These are phyloP conservation scores for Drosophila tanythrix DNA, from an alignment of 2,888 invertebrate species.

Conservation along the genomic window DNA sequence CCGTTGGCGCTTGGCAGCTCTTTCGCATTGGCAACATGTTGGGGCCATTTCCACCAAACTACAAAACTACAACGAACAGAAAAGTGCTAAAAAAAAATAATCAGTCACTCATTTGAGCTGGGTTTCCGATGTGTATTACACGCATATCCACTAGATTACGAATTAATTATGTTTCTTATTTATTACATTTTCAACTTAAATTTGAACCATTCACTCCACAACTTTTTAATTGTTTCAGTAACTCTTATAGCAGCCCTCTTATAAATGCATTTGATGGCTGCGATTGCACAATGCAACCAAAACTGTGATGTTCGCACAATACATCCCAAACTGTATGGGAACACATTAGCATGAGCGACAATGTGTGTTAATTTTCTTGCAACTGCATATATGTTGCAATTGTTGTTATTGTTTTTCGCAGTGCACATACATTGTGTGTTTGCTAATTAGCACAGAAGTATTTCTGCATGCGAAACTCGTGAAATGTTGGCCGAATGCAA, in stretches of 20 bases:
- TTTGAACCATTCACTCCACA: background rate
- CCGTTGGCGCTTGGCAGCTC: conserved; percentile 42
- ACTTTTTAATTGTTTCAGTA: background rate
- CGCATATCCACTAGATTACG: background rate
- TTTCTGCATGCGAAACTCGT: background rate
- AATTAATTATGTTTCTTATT: too few relatives aligned
- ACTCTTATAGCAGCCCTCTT: conserved; percentile 23
- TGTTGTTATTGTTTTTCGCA: background rate
- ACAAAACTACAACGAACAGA: conserved; percentile 3
- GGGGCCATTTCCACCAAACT: conserved; percentile 27
- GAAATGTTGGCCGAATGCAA: background rate
- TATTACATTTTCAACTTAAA: background rate
- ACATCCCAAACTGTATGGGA: conserved; percentile 9
- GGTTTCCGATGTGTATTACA: background rate
- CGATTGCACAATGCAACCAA: conserved; percentile 20
- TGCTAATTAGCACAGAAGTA: background rate
- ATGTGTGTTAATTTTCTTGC: background rate
- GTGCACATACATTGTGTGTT: background rate
- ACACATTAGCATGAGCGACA: background rate
- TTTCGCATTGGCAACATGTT: conserved; percentile 57
- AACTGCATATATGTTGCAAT: background rate
- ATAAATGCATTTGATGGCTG: background rate
- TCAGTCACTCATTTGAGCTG: background rate
- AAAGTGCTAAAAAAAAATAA: background rate
- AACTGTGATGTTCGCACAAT: conserved; percentile 13